phyloP scores from a whole-genome alignment of 1,140 invertebrate genomes.

The Magallana gigas region DNA sequence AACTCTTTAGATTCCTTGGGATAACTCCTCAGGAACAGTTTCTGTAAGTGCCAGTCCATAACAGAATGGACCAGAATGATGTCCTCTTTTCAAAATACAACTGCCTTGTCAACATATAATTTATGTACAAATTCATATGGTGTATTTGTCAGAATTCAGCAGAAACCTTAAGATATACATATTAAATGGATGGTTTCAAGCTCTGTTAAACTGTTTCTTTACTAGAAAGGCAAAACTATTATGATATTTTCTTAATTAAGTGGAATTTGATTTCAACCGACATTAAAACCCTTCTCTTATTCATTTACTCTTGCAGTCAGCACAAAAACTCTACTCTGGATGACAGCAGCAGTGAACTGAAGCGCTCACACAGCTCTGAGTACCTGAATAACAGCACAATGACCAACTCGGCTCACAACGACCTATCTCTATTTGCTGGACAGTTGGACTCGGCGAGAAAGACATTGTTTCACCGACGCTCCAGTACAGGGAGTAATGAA shows the following conservation, averaged over 20 bases:
- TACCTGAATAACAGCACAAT: neutral
- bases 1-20: constrained; percentile 66
- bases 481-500: constrained; percentile 57
- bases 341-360: constrained; percentile 17
- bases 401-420: neutral
- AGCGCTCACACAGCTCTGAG: constrained; percentile 7
- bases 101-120: too few species aligned
- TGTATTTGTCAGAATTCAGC: too few species aligned
- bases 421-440: neutral
- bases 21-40: constrained; percentile 48
- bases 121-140: too few species aligned
- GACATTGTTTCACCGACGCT: constrained; percentile 40
- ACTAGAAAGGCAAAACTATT: too few species aligned
- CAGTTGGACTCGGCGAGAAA: neutral
- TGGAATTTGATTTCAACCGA: neutral
- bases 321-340: neutral
- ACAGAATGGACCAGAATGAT: too few species aligned
- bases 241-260: too few species aligned
- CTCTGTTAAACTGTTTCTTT: too few species aligned
- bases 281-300: neutral
- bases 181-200: too few species aligned
- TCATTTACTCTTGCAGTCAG: neutral
- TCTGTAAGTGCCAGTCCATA: neutral
- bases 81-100: too few species aligned
- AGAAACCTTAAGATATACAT: too few species aligned